Percentiles rank a stretch among this genome's conserved stretches.
phyloP scores from a whole-genome alignment of 2,113 vertebrate genomes.

The Vimba vimba region DNA sequence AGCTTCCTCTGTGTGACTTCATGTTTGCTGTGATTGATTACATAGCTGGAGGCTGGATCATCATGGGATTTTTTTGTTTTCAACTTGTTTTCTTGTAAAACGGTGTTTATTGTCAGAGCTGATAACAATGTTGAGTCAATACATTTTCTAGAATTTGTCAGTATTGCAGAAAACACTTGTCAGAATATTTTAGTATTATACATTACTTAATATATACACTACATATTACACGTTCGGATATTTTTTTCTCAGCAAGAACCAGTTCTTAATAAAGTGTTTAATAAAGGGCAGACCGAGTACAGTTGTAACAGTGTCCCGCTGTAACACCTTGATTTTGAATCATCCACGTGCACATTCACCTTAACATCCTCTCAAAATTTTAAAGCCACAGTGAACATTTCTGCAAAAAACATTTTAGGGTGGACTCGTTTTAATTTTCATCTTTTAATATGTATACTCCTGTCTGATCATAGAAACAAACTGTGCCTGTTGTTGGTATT shows the following conservation, averaged over 20 bases:
- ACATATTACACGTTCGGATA: background rate
- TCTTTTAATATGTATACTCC: background rate
- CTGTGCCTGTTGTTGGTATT: background rate
- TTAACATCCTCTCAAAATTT: background rate
- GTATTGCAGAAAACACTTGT: background rate
- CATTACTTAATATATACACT: too few species aligned
- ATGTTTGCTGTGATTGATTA: slow-evolving; percentile 28
- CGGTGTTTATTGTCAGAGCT: background rate
- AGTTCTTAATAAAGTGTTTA: too few species aligned
- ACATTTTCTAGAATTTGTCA: background rate
- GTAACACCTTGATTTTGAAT: background rate
- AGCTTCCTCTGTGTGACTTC: slow-evolving; percentile 5
- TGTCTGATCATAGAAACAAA: background rate
- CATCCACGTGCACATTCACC: background rate
- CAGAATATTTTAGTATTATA: background rate
- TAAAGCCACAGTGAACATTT: background rate
- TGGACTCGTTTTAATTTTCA: too few species aligned
- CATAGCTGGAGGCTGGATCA: slow-evolving; percentile 26
- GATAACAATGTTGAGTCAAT: background rate
- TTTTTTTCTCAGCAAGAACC: too few species aligned
- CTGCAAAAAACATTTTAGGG: too few species aligned
- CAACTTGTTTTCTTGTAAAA: background rate
- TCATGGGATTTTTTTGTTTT: background rate
- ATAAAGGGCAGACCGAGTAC: background rate
- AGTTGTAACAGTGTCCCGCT: background rate